Conservation (phyloP, 2,797 vertebrate species). For the Pagetopsis macropterus region DNA sequence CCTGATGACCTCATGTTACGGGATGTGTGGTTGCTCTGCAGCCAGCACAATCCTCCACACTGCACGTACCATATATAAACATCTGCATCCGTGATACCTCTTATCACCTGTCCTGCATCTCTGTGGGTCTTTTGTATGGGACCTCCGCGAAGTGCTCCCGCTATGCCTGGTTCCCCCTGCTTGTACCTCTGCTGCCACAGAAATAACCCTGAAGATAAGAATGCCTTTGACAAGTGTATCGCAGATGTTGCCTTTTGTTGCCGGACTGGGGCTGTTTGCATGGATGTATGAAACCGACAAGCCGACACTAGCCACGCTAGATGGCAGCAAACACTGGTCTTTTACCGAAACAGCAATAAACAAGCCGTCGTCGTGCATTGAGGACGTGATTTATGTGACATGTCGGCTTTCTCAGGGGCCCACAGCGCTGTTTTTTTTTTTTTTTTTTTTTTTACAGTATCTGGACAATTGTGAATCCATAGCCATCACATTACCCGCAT, state of each 20-base stretch:
- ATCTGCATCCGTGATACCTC: slow-evolving; percentile 70
- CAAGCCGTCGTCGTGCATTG: slow-evolving; percentile 63
- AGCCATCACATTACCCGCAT: slow-evolving; percentile 73
- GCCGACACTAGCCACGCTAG: slow-evolving; percentile 71
- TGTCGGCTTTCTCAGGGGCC: slow-evolving; percentile 56
- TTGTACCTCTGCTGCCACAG: slow-evolving; percentile 65
- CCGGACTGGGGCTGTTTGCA: slow-evolving; percentile 58
- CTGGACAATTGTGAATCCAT: slow-evolving; percentile 62
- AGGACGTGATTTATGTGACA: slow-evolving; percentile 81
- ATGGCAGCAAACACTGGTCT: slow-evolving; percentile 66
- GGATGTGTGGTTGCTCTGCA: slow-evolving; percentile 34
- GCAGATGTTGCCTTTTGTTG: slow-evolving; percentile 80
- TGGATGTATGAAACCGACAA: slow-evolving; percentile 76
- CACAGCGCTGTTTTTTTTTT: slow-evolving; percentile 19
- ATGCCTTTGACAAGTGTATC: slow-evolving; percentile 79
- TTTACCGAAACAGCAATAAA: slow-evolving; percentile 71
- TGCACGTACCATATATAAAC: slow-evolving; percentile 81
- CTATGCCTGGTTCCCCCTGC: slow-evolving; percentile 66
- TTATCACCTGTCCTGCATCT: slow-evolving; percentile 79
- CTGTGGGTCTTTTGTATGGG: slow-evolving; percentile 68
- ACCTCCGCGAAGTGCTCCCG: slow-evolving; percentile 72
- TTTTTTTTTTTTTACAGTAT: slow-evolving; percentile 69
- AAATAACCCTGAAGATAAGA: slow-evolving; percentile 69
- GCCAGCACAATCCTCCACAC: slow-evolving; percentile 55
- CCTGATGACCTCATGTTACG: slow-evolving; percentile 44